Percentiles rank a stretch among this genome's conserved stretches.
Evolutionary conservation across 2,888 invertebrate species (phyloP).

Genomic region (Chymomyza procnemis): DNA sequence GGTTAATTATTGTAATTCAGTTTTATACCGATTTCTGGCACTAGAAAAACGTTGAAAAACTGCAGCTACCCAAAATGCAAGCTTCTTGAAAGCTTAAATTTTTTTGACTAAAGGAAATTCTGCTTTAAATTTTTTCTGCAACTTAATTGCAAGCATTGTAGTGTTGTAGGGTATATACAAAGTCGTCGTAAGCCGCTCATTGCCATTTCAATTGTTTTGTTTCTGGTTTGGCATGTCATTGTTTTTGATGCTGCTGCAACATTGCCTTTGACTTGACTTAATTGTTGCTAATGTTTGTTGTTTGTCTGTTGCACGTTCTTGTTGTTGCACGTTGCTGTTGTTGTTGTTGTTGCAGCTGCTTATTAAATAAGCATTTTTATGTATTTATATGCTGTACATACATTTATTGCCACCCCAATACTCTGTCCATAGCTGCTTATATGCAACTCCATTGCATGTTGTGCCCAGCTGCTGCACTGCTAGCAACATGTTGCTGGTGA

Average conservation of each 20-base stretch:
- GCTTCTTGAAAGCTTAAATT: too few species aligned
- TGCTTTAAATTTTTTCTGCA: too few species aligned
- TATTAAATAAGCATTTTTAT: neutral
- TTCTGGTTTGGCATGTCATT: constrained; percentile 36
- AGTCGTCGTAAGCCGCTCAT: neutral
- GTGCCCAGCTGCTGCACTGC: neutral
- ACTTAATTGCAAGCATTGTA: too few species aligned
- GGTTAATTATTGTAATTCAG: too few species aligned
- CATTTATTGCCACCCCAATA: neutral
- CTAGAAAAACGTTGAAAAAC: too few species aligned
- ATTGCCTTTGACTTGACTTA: neutral
- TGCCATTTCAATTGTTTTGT: constrained; percentile 30
- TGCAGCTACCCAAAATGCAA: too few species aligned
- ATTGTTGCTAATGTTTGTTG: constrained; percentile 5
- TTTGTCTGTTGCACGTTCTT: neutral
- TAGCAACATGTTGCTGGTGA: constrained; percentile 39
- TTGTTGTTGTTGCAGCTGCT: constrained; percentile 3
- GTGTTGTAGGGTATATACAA: neutral
- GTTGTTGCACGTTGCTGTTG: neutral
- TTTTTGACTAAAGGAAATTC: too few species aligned
- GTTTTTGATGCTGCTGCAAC: constrained; percentile 10
- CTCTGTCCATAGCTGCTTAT: neutral
- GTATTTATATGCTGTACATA: neutral
- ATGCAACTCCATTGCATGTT: constrained; percentile 15
- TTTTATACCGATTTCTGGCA: too few species aligned